A percentile compares a stretch with the other conserved stretches of the same genome.
Conservation (phyloP, 2,888 invertebrate species). For the Nebria salina region DNA sequence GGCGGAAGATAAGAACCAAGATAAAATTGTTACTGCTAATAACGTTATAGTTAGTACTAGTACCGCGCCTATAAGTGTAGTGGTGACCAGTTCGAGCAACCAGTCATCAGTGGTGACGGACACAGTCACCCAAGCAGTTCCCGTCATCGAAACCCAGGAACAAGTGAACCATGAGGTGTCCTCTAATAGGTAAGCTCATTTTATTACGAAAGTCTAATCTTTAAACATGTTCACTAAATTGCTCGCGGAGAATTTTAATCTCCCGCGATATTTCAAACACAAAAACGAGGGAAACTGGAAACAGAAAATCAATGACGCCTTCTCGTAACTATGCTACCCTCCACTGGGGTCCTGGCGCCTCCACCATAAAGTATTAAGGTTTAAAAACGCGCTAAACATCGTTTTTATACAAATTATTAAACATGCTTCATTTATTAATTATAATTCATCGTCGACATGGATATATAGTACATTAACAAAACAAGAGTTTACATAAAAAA, state of each 20-base stretch:
- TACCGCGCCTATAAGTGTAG: conserved; percentile 11
- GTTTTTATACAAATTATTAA: too few relatives aligned
- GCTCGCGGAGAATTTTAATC: background rate
- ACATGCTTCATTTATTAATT: background rate
- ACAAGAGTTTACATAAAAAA: too few relatives aligned
- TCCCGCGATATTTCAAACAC: background rate
- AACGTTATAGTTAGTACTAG: conserved; percentile 39
- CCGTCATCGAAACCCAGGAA: background rate
- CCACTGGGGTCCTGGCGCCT: background rate
- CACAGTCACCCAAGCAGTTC: background rate
- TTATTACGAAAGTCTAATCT: too few relatives aligned
- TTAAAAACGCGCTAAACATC: background rate
- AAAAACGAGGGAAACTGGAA: background rate
- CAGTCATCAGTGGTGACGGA: conserved; percentile 18
- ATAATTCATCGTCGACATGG: too few relatives aligned
- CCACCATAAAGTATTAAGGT: background rate
- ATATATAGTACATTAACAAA: too few relatives aligned
- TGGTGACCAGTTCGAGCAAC: conserved; percentile 33
- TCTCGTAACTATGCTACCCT: background rate
- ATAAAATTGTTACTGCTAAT: conserved; percentile 34
- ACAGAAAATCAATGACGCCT: background rate
- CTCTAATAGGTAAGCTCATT: conserved; percentile 27
- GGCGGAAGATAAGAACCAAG: conserved; percentile 31
- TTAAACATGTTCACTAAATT: background rate
- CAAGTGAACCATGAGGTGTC: conserved; percentile 23